Evolutionary conservation across 1,140 invertebrate species (phyloP), one percentile per base, ranked within the genome.

Genomic region (Cherax quadricarinatus): DNA sequence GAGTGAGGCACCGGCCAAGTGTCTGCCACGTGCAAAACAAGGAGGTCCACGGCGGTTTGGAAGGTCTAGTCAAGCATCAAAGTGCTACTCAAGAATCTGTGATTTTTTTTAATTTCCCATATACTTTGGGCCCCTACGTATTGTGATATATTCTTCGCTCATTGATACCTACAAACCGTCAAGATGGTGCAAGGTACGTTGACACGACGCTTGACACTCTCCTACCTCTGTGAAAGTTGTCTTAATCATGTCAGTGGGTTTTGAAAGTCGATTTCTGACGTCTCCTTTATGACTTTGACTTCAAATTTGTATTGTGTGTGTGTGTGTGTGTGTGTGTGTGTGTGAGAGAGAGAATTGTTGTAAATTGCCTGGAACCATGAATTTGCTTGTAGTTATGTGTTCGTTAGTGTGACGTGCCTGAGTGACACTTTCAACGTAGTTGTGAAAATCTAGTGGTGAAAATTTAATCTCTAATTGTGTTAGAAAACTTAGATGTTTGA

Each of bases 111-210:
- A 41, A n/a, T 78, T 48, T 6, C 53, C 14, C 53, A 0, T 57
- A 9, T 57, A 57, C 66, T 83, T 83, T n/a, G n/a, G n/a, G n/a
- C 66, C 84, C 91, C 91, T 86, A 57, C 86, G 84, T 66, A 92
- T 88, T 92, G 91, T 92, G 91, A 92, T 92, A 92, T 88, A 79
- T 79, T 88, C 91, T 88, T 92, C 91, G 86, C 80, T 92, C 86
- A 92, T 83, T 92, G 91, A 92, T 92, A 92, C 51, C 86, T 88
- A 92, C 91, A 92, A 88, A 84, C 86, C 91, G 91, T 92, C 91
- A 92, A 92, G 80, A 92, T 92, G 91, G 91, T 92, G 91, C 91
- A 92, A 92, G 91, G 91, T 92, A 88, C 24, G 91, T 92, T 10
- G n/a, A 16, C 41, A 14, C 66, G 3, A 18, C 81, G 24, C 60